Evolutionary conservation across 1,140 invertebrate species (phyloP), one percentile per base, ranked within the genome.

Genomic region (Saccostrea cuccullata): DNA sequence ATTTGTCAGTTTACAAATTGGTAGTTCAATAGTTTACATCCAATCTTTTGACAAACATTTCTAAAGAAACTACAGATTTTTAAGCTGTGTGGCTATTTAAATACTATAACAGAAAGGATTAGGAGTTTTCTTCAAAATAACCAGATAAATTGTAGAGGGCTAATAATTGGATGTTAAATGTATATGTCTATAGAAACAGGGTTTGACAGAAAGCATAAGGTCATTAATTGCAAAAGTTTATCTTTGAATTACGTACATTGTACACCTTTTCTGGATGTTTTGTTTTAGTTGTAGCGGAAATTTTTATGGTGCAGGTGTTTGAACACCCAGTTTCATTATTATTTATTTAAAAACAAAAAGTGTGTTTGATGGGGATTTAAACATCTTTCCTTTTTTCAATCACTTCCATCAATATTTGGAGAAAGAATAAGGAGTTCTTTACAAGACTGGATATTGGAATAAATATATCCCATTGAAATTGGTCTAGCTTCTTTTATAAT

Each of bases 11-110:
- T 77, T 77, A 36, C 15, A 77, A 36, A 77, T 77, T 77, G 70
- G 70, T 77, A 77, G 70, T 77, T 77, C 70, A 77, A 77, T 77
- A 77, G 23, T 77, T 77, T 77, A 36, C 70, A 30, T 77, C 23
- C 70, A 36, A 30, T 30, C 26, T 30, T 77, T 77, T 77, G 26
- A 77, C 70, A 77, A 77, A 77, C 70, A 77, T 30, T 67, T 77
- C 70, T 77, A 77, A 30, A 30, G 70, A 77, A 23, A 77, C 26
- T 23, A 77, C 23, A 23, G 26, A 26, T 30, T 77, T 77, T 77
- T 30, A 77, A 77, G 70, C 70, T 77, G 11, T 30, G 26, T 77
- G 23, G 23, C 23, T 36, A 36, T 77, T 77, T 77, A 77, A 77
- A 77, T 77, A 77, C 70, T 26, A 15, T 30, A 17, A 77, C 30